phyloP scores from a whole-genome alignment of 2,113 vertebrate genomes.

The Silurus asotus region DNA sequence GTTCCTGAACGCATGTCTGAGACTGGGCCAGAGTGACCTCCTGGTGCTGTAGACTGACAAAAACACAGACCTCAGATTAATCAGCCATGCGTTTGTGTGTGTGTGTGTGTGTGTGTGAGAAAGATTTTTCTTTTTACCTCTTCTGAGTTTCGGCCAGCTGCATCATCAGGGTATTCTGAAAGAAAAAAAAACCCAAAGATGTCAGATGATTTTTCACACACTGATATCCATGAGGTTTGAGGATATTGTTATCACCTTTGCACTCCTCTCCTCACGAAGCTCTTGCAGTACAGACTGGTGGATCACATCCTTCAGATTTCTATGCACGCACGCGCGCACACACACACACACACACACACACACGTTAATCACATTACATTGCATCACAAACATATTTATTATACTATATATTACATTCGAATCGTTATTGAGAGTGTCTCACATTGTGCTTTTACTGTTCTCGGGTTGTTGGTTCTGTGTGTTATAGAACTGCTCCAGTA shows the following conservation, averaged over 20 bases:
- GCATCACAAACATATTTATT: not conserved
- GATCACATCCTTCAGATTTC: conserved; percentile 62
- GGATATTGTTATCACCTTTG: conserved; percentile 71
- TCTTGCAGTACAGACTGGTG: conserved; percentile 69
- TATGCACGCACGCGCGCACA: conserved; percentile 50
- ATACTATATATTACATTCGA: no score
- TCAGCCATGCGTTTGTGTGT: no score
- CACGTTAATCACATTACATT: not conserved
- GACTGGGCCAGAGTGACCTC: conserved; percentile 67
- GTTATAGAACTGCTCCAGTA: conserved; percentile 81
- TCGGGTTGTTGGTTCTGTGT: conserved; percentile 67
- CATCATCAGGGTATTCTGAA: conserved; percentile 68
- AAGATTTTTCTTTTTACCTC: conserved; percentile 73
- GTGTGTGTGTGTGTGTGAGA: not conserved
- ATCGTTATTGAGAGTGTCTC: conserved; percentile 12
- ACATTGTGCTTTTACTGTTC: conserved; percentile 57
- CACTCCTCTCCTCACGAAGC: conserved; percentile 75
- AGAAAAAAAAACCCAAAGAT: not conserved
- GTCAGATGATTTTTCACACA: not conserved
- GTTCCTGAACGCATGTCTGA: conserved; percentile 74
- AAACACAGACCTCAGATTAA: not conserved
- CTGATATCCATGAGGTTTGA: not conserved
- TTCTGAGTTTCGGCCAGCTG: conserved; percentile 77
- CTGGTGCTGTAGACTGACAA: conserved; percentile 63
- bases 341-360: not conserved